A percentile compares a stretch with the other conserved stretches of the same genome.
These are phyloP conservation scores for Aphelocoma coerulescens DNA, from an alignment of 2,113 vertebrate genomes.

Conservation along the genomic window DNA sequence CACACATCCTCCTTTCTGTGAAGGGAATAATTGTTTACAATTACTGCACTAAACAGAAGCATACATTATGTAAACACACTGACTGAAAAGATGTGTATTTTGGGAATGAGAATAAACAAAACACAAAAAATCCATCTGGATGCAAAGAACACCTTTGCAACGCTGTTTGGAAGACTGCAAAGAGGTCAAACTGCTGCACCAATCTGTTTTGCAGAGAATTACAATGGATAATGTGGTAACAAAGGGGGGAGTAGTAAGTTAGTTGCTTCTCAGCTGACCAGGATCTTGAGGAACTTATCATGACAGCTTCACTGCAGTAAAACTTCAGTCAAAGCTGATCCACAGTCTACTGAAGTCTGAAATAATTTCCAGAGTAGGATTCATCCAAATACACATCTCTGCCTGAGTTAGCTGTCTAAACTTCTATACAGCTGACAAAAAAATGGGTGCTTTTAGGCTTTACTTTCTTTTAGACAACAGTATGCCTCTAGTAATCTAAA, in stretches of 20 bases:
- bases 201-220: not conserved
- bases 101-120: not conserved
- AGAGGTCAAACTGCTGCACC: not conserved
- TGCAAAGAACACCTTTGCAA: not conserved
- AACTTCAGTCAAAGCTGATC: not conserved
- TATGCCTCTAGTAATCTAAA: not conserved
- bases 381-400: not conserved
- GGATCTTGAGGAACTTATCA: not conserved
- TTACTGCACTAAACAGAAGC: not conserved
- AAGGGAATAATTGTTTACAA: not conserved
- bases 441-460: not conserved
- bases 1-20: not conserved
- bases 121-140: not conserved
- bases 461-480: not conserved
- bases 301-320: not conserved
- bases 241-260: not conserved
- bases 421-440: not conserved
- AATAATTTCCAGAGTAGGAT: not conserved
- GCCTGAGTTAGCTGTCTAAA: not conserved
- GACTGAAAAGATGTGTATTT: not conserved
- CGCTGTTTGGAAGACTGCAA: not conserved
- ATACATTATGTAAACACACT: not conserved
- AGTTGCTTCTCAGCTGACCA: not conserved
- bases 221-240: not conserved
- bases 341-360: not conserved